These are phyloP conservation scores for Aulostomus chinensis DNA, from an alignment of 2,797 vertebrate genomes.

Conservation along the genomic window DNA sequence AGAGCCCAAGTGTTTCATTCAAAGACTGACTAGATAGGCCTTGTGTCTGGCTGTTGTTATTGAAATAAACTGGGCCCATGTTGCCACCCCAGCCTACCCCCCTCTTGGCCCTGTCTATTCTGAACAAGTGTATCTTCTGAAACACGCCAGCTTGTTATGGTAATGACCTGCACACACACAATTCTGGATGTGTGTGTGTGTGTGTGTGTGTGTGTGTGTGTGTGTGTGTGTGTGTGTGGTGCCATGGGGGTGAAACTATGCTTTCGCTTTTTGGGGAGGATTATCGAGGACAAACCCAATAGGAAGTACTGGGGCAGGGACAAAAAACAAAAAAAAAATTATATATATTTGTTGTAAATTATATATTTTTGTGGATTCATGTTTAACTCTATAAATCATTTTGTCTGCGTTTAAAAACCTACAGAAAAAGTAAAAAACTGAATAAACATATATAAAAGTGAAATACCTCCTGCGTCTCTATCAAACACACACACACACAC, in stretches of 20 bases:
- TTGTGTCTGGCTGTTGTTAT: constrained; percentile 84
- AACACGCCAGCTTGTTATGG: constrained; percentile 93
- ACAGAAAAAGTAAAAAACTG: constrained; percentile 3
- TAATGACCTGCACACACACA: constrained; percentile 86
- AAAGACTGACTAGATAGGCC: constrained; percentile 78
- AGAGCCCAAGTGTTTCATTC: constrained; percentile 81
- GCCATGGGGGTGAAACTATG: constrained; percentile 35
- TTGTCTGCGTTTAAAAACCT: too few relatives aligned
- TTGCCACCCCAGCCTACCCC: constrained; percentile 51
- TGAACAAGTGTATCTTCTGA: constrained; percentile 94
- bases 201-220: constrained; percentile 13
- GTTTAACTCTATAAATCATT: too few relatives aligned
- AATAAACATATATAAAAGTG: constrained; percentile 12
- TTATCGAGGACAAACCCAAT: constrained; percentile 44
- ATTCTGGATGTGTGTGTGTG: constrained; percentile 21
- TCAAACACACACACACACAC: too few relatives aligned
- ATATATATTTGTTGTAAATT: constrained; percentile 1
- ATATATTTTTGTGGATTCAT: background rate
- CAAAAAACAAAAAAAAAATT: constrained; percentile 46
- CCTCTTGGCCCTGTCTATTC: constrained; percentile 70
- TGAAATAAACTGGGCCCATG: constrained; percentile 80
- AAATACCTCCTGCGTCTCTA: constrained; percentile 12
- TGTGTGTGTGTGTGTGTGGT: constrained; percentile 1
- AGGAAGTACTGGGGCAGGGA: constrained; percentile 50
- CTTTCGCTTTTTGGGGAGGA: constrained; percentile 37